Percentiles rank a stretch among this genome's conserved stretches.
Evolutionary conservation across 1,140 invertebrate genomes (phyloP).

Genomic region (Ips nitidus): DNA sequence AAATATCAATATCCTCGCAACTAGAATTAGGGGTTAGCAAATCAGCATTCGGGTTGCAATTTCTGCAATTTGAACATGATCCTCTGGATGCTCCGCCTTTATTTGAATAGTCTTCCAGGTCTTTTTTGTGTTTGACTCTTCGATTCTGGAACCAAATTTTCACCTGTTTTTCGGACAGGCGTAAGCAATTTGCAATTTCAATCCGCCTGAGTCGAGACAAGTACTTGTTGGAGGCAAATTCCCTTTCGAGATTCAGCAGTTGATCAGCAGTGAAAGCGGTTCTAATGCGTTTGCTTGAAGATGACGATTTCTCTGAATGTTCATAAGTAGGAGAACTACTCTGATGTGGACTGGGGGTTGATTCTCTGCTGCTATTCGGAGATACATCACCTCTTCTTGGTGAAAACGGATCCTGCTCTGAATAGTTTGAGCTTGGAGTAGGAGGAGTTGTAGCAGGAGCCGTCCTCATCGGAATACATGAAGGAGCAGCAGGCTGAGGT

Average conservation of each 20-base stretch:
- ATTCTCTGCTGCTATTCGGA: slow-evolving; percentile 55
- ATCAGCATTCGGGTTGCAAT: neutral
- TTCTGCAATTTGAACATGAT: neutral
- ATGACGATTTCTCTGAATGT: slow-evolving; percentile 46
- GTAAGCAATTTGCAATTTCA: slow-evolving; percentile 86
- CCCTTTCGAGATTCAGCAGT: slow-evolving; percentile 86
- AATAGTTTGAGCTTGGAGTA: slow-evolving; percentile 52
- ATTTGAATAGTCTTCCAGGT: slow-evolving; percentile 42
- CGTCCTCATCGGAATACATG: slow-evolving; percentile 8
- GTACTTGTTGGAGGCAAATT: slow-evolving; percentile 90
- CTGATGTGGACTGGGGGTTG: slow-evolving; percentile 60
- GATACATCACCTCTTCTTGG: slow-evolving; percentile 16
- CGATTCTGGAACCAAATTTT: slow-evolving; percentile 95
- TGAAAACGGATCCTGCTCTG: slow-evolving; percentile 46
- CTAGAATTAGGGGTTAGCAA: slow-evolving; percentile 24
- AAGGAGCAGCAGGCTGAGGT: slow-evolving; percentile 20
- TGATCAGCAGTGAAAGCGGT: slow-evolving; percentile 94
- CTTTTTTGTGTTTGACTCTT: slow-evolving; percentile 89
- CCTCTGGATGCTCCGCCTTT: neutral
- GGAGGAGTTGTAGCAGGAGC: slow-evolving; percentile 38
- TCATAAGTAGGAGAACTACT: slow-evolving; percentile 43
- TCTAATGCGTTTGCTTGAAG: slow-evolving; percentile 75
- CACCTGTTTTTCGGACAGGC: slow-evolving; percentile 90
- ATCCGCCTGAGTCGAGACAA: slow-evolving; percentile 85
- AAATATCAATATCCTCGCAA: slow-evolving; percentile 46